Evolutionary conservation across 2,797 vertebrate species (phyloP), one percentile per base, ranked within the genome.

Genomic region (Rhyacichthys aspro): DNA sequence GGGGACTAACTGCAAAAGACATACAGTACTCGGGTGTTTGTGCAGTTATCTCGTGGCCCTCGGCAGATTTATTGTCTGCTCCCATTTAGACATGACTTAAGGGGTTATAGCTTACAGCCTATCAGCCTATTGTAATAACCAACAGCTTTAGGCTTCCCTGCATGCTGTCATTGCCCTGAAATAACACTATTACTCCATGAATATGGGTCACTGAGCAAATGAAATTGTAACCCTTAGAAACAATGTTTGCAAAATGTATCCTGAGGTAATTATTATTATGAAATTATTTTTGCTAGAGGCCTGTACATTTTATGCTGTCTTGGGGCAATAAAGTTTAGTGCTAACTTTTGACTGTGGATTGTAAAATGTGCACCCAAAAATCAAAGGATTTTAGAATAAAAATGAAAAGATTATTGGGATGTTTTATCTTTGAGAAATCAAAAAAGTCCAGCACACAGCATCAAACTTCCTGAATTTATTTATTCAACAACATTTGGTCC

Each of bases 141-240:
- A 90, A 88, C 85, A 90, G 86, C 91, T 86, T 73, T 61, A 71
- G 88, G 89, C 82, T 71, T 83, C 56, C 54, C 85, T 74, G 67
- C 76, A 72, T 84, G 85, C 72, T 81, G 67, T 70, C 72, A 61
- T 63, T 75, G 73, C 67, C 70, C 73, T 73, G 48, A 60, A 76
- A 70, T 69, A 59, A 71, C 36, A 57, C 46, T 65, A 70, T 34
- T 67, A 58, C 50, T 72, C 56, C 45, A 55, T 55, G 56, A 80
- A 86, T 79, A 67, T 81, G 79, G 74, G 83, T 70, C 67, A 67
- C 73, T 19, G 48, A 53, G 44, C 69, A 84, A 83, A 79, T 68
- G 3, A 37, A 67, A 70, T 43, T 44, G 50, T 55, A 63, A 75
- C 68, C 68, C 73, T 66, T 18, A 54, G 63, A 67, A 60, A 41